Evolutionary conservation across 2,888 invertebrate species (phyloP).

Genomic region (Heliconius charithonia): DNA sequence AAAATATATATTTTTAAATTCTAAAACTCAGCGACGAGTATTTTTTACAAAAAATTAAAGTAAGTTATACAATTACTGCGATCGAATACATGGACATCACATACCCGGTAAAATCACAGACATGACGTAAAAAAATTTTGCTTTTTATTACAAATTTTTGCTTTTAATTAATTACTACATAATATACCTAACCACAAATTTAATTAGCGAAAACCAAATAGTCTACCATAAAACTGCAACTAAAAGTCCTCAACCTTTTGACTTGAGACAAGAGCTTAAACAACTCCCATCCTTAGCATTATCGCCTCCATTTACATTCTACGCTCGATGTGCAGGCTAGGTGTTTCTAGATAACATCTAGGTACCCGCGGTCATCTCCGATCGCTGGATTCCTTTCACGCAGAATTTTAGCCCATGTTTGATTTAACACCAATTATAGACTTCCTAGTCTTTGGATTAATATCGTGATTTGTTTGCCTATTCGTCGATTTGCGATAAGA

Average conservation of each 20-base stretch:
- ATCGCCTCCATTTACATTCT: slow-evolving; percentile 48
- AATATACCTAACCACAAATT: background rate
- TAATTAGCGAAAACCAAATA: background rate
- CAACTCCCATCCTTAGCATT: slow-evolving; percentile 16
- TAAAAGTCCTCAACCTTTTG: slow-evolving; percentile 13
- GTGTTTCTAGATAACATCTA: slow-evolving; percentile 77
- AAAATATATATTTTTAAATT: too few relatives aligned
- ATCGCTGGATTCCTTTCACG: slow-evolving; percentile 81
- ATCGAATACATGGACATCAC: too few relatives aligned
- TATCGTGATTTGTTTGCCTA: slow-evolving; percentile 52
- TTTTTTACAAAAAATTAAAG: too few relatives aligned
- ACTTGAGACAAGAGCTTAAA: slow-evolving; percentile 19
- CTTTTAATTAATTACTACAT: background rate
- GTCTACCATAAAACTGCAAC: background rate
- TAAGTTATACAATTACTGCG: too few relatives aligned
- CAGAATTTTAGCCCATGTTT: slow-evolving; percentile 80
- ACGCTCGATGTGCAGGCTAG: slow-evolving; percentile 62
- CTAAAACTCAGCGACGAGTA: too few relatives aligned
- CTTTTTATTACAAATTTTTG: too few relatives aligned
- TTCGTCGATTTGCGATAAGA: slow-evolving; percentile 32
- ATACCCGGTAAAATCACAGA: too few relatives aligned
- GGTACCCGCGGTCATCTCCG: slow-evolving; percentile 80
- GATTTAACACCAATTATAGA: slow-evolving; percentile 83
- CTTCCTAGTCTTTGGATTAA: slow-evolving; percentile 73
- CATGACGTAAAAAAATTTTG: too few relatives aligned